A percentile compares a stretch with the other conserved stretches of the same genome.
phyloP scores from a whole-genome alignment of 2,797 vertebrate genomes.

The Podarcis siculus region DNA sequence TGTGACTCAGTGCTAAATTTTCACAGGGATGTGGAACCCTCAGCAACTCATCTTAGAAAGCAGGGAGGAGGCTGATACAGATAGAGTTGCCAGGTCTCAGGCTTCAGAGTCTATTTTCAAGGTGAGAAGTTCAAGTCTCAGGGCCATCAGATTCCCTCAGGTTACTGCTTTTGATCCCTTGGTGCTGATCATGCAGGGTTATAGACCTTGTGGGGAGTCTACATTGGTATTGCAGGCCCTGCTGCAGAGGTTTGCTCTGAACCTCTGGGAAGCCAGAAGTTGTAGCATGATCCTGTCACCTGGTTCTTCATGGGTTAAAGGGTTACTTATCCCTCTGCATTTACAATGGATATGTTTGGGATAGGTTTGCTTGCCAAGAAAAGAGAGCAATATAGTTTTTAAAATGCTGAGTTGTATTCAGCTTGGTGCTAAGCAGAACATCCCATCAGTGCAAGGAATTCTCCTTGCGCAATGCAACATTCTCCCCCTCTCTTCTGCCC shows the following conservation, averaged over 20 bases:
- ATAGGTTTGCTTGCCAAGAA: conserved; percentile 3
- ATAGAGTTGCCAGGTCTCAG: not conserved
- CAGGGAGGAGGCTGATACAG: no score
- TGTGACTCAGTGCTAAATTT: not conserved
- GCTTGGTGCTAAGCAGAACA: no score
- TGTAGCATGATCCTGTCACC: no score
- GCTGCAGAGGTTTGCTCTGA: not conserved
- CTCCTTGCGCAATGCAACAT: no score
- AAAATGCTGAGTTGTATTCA: no score
- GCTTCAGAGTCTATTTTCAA: not conserved
- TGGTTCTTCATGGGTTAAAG: no score
- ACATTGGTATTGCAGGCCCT: not conserved
- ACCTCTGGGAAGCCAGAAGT: not conserved
- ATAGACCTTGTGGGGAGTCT: not conserved
- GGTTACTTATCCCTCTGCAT: conserved; percentile 2
- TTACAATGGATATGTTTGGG: not conserved
- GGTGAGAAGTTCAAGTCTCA: not conserved
- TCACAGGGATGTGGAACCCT: not conserved
- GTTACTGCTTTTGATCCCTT: not conserved
- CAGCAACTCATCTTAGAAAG: no score
- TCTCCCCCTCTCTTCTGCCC: no score
- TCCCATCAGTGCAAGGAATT: no score
- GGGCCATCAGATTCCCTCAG: not conserved
- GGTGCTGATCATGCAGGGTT: not conserved
- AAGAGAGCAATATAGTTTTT: not conserved